Evolutionary conservation across 2,888 invertebrate species (phyloP), one percentile per base, ranked within the genome.

Genomic region (Adelphocoris suturalis): DNA sequence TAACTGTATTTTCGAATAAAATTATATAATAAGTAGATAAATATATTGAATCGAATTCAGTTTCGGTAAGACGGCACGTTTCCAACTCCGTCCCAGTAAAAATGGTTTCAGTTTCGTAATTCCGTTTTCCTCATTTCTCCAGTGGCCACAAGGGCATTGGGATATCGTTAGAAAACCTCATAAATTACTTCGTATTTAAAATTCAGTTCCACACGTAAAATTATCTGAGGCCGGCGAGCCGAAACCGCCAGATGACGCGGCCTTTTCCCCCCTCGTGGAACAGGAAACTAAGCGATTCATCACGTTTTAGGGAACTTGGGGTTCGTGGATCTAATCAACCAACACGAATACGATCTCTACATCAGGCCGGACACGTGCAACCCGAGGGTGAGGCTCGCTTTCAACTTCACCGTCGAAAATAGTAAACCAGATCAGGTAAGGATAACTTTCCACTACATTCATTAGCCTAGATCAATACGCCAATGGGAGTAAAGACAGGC

Each of bases 371-470:
- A 99, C 93, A 99, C 99, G 0, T 98, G 99, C 93, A 97, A 98
- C 93, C 98, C 99, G 0, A 95, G 98, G 78, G 96, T 97, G 91
- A 95, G 99, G 84, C 96, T 99, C 92, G 99, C 99, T 99, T 99
- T 99, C 94, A 98, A 99, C 94, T 99, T 99, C 93, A 98, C 98
- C 0, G 99, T 99, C 57, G 99, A 99, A 93, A 99, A 99, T 93
- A 97, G 97, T 0, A 97, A 96, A 92, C 95, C 96, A 91, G 98
- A 99, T 93, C 99, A 99, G 95, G 97, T 97, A 93, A 92, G 91
- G 82, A 52, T 46, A 68, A 68, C 12, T 27, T 68, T 23, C 68
- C 23, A 11, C 68, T 68, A 68, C 68, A 68, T 68, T 68, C 68
- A 12, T 23, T 37, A 37, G 37, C 37, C 37, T 68, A 23, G 68